A percentile compares a stretch with the other conserved stretches of the same genome.
These are phyloP conservation scores for Oreortyx pictus DNA, from an alignment of 2,797 vertebrate genomes.

Conservation along the genomic window DNA sequence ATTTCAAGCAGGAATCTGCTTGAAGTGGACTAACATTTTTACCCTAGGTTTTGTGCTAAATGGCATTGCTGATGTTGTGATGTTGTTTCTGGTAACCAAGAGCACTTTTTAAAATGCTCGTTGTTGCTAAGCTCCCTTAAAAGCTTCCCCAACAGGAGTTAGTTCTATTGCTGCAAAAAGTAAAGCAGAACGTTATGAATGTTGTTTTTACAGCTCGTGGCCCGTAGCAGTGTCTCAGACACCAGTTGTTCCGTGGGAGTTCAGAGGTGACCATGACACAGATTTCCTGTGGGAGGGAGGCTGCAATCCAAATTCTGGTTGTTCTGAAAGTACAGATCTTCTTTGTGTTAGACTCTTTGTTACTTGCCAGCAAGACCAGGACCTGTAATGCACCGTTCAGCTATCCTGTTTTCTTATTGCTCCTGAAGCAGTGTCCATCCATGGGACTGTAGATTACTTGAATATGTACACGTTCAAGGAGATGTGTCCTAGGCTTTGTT, in stretches of 20 bases:
- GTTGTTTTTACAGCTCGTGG: not conserved
- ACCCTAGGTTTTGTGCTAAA: not conserved
- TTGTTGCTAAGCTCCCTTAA: not conserved
- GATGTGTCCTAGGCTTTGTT: not conserved
- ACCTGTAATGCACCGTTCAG: not conserved
- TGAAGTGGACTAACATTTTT: not conserved
- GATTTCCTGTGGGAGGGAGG: not conserved
- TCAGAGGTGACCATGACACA: not conserved
- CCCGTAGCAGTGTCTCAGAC: not conserved
- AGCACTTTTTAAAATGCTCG: not conserved
- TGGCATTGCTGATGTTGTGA: not conserved
- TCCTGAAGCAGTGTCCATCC: not conserved
- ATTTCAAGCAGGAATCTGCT: not conserved
- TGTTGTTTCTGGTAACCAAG: not conserved
- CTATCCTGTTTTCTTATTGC: not conserved
- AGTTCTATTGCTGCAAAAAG: not conserved
- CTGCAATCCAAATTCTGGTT: not conserved
- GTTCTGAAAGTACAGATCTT: not conserved
- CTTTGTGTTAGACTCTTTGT: not conserved
- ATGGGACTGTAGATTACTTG: not conserved
- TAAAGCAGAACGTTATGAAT: constrained; percentile 20
- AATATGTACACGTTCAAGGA: accelerated
- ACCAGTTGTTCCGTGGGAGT: not conserved
- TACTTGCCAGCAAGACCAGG: not conserved
- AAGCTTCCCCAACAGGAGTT: not conserved